Evolutionary conservation across 2,113 vertebrate genomes (phyloP).

Genomic region (Grus americana): DNA sequence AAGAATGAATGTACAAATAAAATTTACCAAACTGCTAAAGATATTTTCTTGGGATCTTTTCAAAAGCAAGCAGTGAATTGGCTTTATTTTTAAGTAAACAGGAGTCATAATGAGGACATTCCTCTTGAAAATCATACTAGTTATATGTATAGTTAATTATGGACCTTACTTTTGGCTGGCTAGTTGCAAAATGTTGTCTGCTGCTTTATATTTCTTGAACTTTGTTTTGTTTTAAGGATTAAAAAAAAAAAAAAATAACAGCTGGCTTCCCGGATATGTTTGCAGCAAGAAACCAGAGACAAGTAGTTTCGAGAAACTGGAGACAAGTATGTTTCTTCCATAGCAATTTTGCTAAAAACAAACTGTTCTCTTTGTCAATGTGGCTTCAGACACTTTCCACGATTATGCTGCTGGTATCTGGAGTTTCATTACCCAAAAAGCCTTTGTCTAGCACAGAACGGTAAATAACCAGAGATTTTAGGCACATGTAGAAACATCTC

Average conservation of each 20-base stretch:
- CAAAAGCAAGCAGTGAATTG: neutral
- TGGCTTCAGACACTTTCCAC: conserved; percentile 25
- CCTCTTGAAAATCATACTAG: neutral
- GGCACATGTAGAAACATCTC: neutral
- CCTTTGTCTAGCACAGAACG: neutral
- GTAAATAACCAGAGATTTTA: neutral
- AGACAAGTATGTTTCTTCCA: conserved; percentile 28
- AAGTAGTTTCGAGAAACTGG: neutral
- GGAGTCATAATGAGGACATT: neutral
- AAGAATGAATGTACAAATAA: neutral
- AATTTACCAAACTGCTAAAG: neutral
- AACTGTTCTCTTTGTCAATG: neutral
- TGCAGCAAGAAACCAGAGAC: conserved; percentile 37
- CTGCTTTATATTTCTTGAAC: conserved; percentile 7
- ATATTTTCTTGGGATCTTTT: neutral
- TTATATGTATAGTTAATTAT: neutral
- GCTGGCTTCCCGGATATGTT: conserved; percentile 5
- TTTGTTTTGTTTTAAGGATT: conserved; percentile 25
- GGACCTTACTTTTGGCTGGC: neutral
- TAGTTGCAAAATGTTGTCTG: neutral
- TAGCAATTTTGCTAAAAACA: conserved; percentile 26
- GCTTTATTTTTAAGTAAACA: neutral
- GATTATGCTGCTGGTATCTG: neutral
- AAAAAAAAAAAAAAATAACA: neutral
- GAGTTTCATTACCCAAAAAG: conserved; percentile 1